Evolutionary conservation across 2,113 vertebrate species (phyloP), one percentile per base, ranked within the genome.

Genomic region (Lycocorax pyrrhopterus): DNA sequence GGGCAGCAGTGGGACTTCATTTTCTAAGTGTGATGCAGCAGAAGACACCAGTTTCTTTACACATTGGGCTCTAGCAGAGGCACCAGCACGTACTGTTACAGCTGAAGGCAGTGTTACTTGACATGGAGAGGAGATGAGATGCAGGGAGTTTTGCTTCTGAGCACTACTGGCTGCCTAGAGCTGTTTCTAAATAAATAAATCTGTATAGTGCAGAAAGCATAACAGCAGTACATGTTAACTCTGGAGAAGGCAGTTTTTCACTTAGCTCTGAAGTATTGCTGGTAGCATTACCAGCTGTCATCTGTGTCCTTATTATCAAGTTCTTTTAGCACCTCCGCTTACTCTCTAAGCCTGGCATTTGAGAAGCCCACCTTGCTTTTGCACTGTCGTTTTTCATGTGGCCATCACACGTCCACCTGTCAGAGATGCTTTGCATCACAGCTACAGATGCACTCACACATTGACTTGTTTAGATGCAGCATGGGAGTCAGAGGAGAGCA

Each of bases 301-400:
- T 94, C 83, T n/a, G 83, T 37, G 83, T 92, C 95, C 88, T 90
- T 94, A n/a, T 95, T 93, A 95, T 22, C 88, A 51, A 84, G 88
- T 94, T 93, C 44, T 78, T 92, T 87, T 89, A 92, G 88, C 89
- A 86, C 92, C 86, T 97, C 86, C 4, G 0, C 64, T 78, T 72
- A 60, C 69, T 92, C 66, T 68, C 46, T 53, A 75, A 89, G 88
- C 60, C 69, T 88, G 84, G 66, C 83, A 73, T 92, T 87, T 86
- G 41, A 78, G 88, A 95, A 96, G 53, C 67, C 80, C 85, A 81
- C 83, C 90, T 94, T 87, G 73, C 64, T 51, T 92, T 84, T 78
- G 32, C 88, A 33, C 72, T 89, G 92, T 84, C 41, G 1, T 75
- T 94, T 94, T 87, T 84, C 69, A 43, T 51, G 58, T 68, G 64